phyloP scores from a whole-genome alignment of 2,797 vertebrate species.

The Florisuga fusca region DNA sequence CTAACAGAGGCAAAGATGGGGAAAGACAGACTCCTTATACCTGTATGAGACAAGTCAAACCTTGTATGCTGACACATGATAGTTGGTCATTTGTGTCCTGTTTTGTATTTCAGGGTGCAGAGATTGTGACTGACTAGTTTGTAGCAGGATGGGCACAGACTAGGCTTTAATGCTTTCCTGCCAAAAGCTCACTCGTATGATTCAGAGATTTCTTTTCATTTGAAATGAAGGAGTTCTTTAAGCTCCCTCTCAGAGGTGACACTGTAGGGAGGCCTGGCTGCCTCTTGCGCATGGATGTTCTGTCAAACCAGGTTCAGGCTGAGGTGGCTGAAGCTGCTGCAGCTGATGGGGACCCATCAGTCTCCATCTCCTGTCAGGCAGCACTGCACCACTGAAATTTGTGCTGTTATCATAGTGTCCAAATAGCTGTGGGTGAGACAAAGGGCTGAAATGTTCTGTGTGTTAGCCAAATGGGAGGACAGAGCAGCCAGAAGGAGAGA shows the following conservation, averaged over 20 bases:
- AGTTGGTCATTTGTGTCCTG: background rate
- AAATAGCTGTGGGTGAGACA: constrained; percentile 2
- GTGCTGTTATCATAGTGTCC: background rate
- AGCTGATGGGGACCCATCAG: background rate
- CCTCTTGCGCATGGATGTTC: constrained; percentile 33
- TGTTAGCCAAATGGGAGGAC: background rate
- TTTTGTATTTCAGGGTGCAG: background rate
- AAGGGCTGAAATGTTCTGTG: background rate
- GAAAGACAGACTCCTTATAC: background rate
- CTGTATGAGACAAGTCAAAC: background rate
- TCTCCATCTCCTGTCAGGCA: constrained; percentile 23
- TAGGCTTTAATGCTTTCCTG: background rate
- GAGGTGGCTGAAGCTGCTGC: constrained; percentile 7
- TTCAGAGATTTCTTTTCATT: constrained; percentile 20
- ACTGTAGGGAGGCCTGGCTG: constrained; percentile 4
- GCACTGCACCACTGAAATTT: background rate
- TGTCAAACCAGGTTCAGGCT: constrained; percentile 26
- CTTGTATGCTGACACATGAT: background rate
- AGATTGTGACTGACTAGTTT: background rate
- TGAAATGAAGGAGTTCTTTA: constrained; percentile 25
- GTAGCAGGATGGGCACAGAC: background rate
- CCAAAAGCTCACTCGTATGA: background rate
- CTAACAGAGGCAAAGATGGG: background rate
- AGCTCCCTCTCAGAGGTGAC: background rate
- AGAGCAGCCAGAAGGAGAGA: background rate